These are phyloP conservation scores for Eupithecia inturbata DNA, from an alignment of 2,888 invertebrate species.

Conservation along the genomic window DNA sequence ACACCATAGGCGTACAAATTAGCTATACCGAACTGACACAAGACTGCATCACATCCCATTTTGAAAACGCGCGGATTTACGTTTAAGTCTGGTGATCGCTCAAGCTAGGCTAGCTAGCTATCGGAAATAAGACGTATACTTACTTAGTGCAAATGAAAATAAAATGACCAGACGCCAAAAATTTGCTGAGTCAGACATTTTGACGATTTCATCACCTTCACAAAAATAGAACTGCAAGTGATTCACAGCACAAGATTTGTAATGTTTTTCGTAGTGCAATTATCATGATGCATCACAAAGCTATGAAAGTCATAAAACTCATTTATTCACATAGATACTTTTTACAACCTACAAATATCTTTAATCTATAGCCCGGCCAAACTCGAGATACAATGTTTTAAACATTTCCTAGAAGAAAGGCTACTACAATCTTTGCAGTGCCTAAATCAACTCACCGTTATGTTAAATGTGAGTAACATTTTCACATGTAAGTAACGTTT, in stretches of 20 bases:
- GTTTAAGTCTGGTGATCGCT: background rate
- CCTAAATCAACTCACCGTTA: no score
- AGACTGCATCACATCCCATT: background rate
- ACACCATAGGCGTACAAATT: background rate
- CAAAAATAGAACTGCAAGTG: conserved; percentile 9
- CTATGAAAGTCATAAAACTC: background rate
- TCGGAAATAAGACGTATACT: background rate
- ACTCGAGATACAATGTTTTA: background rate
- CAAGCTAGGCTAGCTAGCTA: background rate
- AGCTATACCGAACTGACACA: background rate
- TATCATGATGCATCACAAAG: conserved; percentile 1
- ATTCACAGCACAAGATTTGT: conserved; percentile 14
- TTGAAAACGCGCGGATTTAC: background rate
- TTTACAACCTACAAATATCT: background rate
- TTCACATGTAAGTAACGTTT: no score
- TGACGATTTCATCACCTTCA: conserved; percentile 4
- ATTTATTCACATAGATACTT: background rate
- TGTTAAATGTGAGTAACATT: no score
- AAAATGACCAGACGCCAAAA: background rate
- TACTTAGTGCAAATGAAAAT: background rate
- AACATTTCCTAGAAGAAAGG: background rate
- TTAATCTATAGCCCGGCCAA: background rate
- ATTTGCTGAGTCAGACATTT: background rate
- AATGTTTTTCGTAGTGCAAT: conserved; percentile 10
- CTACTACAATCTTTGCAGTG: no score